A percentile compares a stretch with the other conserved stretches of the same genome.
These are phyloP conservation scores for Nipponia nippon DNA, from an alignment of 2,113 vertebrate genomes.

Conservation along the genomic window DNA sequence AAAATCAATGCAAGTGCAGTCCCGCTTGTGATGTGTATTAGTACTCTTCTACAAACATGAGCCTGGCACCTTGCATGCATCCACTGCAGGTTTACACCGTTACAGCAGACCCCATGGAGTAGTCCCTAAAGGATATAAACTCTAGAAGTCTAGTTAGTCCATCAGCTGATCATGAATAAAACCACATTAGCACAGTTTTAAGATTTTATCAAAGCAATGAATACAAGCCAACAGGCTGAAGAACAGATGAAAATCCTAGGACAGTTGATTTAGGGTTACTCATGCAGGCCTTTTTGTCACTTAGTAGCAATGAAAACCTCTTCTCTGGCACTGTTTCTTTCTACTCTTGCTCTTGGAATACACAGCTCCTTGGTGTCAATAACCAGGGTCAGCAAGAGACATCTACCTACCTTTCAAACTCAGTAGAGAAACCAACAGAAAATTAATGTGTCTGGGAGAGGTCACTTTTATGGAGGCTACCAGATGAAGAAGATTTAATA, in stretches of 20 bases:
- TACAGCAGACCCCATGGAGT: background rate
- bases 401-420: background rate
- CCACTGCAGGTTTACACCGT: background rate
- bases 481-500: background rate
- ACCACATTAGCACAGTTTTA: background rate
- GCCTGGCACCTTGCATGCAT: background rate
- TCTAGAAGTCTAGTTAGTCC: background rate
- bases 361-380: background rate
- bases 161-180: background rate
- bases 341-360: background rate
- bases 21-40: accelerated
- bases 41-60: background rate
- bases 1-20: background rate
- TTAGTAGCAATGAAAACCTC: background rate
- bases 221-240: background rate
- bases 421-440: background rate
- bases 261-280: background rate
- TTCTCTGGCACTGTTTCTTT: background rate
- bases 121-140: background rate
- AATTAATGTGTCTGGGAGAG: background rate
- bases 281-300: background rate
- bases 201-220: background rate
- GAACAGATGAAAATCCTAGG: background rate
- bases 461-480: background rate
- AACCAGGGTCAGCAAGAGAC: background rate